A percentile compares a stretch with the other conserved stretches of the same genome.
phyloP scores from a whole-genome alignment of 2,888 invertebrate species.

The Lithophane semibrunnea region DNA sequence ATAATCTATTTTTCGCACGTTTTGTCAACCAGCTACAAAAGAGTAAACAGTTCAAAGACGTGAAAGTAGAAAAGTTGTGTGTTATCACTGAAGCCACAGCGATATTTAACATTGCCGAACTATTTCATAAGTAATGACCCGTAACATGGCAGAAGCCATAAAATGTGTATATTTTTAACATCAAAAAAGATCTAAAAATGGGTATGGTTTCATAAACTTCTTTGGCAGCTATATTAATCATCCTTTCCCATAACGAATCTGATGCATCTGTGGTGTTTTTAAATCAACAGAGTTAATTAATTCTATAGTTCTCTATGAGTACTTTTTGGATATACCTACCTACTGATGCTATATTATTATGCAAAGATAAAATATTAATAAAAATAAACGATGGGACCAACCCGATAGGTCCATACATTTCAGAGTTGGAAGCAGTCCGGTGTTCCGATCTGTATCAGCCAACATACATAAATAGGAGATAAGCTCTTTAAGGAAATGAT shows the following conservation, averaged over 20 bases:
- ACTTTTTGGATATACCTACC: not conserved
- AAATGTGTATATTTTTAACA: slow-evolving; percentile 57
- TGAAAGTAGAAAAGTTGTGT: slow-evolving; percentile 21
- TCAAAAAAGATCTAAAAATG: slow-evolving; percentile 52
- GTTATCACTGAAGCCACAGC: slow-evolving; percentile 28
- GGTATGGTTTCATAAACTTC: slow-evolving; percentile 29
- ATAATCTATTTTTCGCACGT: not conserved
- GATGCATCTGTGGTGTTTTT: slow-evolving; percentile 12
- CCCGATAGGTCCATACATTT: not conserved
- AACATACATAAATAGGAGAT: slow-evolving; percentile 20
- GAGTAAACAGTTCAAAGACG: slow-evolving; percentile 11
- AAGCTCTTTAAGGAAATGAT: slow-evolving; percentile 44
- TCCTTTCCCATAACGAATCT: slow-evolving; percentile 13
- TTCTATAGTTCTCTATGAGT: not conserved
- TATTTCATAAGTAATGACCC: slow-evolving; percentile 60
- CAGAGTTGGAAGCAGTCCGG: slow-evolving; percentile 6
- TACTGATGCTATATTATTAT: no score
- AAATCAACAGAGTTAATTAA: not conserved
- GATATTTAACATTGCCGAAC: slow-evolving; percentile 54
- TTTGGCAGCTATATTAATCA: slow-evolving; percentile 29
- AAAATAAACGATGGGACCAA: not conserved
- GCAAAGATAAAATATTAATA: not conserved
- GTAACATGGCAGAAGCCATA: slow-evolving; percentile 40
- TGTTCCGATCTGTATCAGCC: slow-evolving; percentile 28
- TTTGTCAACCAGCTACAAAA: not conserved